Conservation (phyloP, 2,888 invertebrate genomes). For the Drosophila austrosaltans region DNA sequence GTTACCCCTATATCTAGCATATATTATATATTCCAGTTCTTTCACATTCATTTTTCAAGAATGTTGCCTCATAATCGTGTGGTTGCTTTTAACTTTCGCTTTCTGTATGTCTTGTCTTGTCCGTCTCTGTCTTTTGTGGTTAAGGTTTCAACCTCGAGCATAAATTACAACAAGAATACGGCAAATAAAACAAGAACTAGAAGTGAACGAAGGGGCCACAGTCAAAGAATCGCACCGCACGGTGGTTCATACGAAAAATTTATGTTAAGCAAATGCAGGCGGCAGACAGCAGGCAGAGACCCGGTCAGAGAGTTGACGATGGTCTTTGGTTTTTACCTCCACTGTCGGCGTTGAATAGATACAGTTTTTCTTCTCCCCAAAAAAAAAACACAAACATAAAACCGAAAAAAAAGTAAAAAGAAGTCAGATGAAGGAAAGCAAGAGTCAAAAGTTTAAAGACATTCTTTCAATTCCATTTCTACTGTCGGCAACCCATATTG, state of each 20-base stretch:
- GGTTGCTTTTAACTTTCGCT: constrained; percentile 33
- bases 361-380: constrained; percentile 32
- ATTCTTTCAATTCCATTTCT: constrained; percentile 13
- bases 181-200: constrained; percentile 50
- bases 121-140: constrained; percentile 29
- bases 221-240: constrained; percentile 10
- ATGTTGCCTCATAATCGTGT: constrained; percentile 18
- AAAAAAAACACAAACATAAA: constrained; percentile 22
- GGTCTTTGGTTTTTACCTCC: constrained; percentile 15
- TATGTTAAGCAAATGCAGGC: constrained; percentile 73
- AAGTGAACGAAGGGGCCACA: constrained; percentile 57
- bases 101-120: constrained; percentile 16
- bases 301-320: constrained; percentile 26
- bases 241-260: constrained; percentile 52
- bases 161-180: constrained; percentile 47
- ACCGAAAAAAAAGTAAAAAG: constrained; percentile 27
- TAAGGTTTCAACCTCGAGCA: constrained; percentile 54
- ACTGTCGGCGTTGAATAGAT: constrained; percentile 43
- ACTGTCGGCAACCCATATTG: constrained; percentile 11
- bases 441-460: constrained; percentile 36
- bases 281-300: neutral
- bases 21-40: neutral
- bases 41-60: neutral
- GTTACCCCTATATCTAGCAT: neutral
- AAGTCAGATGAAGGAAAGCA: constrained; percentile 45